Percentiles rank a stretch among this genome's conserved stretches.
Evolutionary conservation across 2,113 vertebrate species (phyloP).

Genomic region (Bungarus multicinctus): DNA sequence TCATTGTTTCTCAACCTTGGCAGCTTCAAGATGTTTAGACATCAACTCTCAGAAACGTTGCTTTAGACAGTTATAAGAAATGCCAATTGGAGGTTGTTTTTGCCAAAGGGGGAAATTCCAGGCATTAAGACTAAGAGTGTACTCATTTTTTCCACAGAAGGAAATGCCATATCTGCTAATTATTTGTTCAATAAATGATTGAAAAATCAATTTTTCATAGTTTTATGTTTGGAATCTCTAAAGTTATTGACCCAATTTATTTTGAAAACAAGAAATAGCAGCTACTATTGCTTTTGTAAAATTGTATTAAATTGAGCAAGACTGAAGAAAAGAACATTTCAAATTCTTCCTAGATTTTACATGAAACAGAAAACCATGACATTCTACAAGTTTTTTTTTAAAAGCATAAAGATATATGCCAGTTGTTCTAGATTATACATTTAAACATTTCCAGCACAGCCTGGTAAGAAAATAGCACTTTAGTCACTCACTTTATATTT

Average conservation of each 20-base stretch:
- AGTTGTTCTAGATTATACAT: background rate
- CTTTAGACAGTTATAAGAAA: background rate
- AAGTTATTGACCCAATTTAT: background rate
- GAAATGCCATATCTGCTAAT: background rate
- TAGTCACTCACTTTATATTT: conserved; percentile 86
- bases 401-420: background rate
- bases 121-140: background rate
- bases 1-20: background rate
- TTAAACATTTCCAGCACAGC: background rate
- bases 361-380: background rate
- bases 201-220: background rate
- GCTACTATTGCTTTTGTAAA: background rate
- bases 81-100: background rate
- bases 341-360: background rate
- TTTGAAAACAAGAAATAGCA: background rate
- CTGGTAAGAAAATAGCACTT: background rate
- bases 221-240: background rate
- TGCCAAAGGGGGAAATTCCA: background rate
- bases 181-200: background rate
- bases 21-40: background rate
- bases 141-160: background rate
- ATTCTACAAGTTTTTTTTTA: background rate
- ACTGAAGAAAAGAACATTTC: background rate
- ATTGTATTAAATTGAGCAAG: background rate
- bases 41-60: background rate